Evolutionary conservation across 2,797 vertebrate species (phyloP).

Genomic region (Coilia nasus): DNA sequence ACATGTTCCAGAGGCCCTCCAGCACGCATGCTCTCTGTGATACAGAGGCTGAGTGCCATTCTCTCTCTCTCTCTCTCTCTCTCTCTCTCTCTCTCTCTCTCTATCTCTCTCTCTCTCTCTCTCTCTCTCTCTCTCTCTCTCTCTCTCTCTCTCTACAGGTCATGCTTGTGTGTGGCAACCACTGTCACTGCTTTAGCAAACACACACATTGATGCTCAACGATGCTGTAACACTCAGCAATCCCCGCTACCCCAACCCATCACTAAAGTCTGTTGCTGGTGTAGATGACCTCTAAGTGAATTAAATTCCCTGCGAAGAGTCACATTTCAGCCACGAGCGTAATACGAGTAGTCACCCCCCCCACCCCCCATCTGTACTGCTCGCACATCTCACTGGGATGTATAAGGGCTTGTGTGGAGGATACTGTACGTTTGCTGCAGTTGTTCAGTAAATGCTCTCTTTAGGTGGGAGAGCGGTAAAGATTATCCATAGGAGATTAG

Average conservation of each 20-base stretch:
- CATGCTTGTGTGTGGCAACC: not conserved
- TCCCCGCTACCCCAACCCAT: not conserved
- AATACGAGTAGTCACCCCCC: not conserved
- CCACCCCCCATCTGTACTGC: not conserved
- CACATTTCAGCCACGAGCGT: conserved; percentile 1
- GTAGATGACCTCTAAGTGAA: conserved; percentile 12
- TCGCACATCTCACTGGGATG: not conserved
- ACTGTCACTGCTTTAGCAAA: not conserved
- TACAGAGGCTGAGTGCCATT: not conserved
- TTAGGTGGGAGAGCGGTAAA: not conserved
- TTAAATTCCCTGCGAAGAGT: not conserved
- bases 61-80: not conserved
- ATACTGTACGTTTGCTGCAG: not conserved
- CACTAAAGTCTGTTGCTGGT: not conserved
- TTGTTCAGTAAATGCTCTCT: not conserved
- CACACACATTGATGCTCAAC: not conserved
- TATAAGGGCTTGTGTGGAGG: not conserved
- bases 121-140: not conserved
- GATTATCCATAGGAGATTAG: not conserved
- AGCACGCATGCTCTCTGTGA: not conserved
- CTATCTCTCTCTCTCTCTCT: not conserved
- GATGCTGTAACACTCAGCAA: not conserved
- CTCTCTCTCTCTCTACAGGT: not conserved
- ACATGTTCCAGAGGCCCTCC: conserved; percentile 41
- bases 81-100: not conserved